phyloP scores from a whole-genome alignment of 2,888 invertebrate genomes.

The Tupiocoris notatus region DNA sequence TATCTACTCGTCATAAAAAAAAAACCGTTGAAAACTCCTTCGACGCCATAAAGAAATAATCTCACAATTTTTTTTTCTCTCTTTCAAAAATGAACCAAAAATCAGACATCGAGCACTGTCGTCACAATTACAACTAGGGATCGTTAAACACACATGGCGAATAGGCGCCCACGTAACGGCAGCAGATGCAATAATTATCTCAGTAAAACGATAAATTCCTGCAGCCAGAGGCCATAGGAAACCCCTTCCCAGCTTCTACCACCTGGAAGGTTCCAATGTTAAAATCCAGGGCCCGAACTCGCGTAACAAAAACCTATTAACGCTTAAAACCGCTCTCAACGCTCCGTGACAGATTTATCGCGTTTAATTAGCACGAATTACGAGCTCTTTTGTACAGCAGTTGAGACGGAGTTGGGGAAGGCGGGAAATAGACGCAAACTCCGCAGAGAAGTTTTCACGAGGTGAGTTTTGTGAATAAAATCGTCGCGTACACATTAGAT shows the following conservation, averaged over 20 bases:
- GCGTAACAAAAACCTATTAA: constrained; percentile 12
- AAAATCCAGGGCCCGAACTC: background rate
- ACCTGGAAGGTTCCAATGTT: background rate
- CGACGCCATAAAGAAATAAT: too few species aligned
- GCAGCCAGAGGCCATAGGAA: background rate
- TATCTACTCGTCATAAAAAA: too few species aligned
- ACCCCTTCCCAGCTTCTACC: background rate
- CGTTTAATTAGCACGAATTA: constrained; percentile 1
- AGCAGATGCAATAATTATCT: background rate
- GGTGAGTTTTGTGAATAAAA: background rate
- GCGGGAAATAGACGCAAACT: background rate
- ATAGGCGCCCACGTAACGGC: background rate
- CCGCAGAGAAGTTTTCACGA: background rate
- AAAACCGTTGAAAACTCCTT: too few species aligned
- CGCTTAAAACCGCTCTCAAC: background rate
- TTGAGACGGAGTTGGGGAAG: background rate
- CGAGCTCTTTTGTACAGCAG: constrained; percentile 16
- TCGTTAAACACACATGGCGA: background rate
- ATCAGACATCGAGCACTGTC: too few species aligned
- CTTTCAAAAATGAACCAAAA: too few species aligned
- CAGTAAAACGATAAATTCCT: constrained; percentile 4
- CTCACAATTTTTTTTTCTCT: too few species aligned
- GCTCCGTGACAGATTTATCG: constrained; percentile 16
- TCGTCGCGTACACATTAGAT: background rate
- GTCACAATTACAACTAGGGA: background rate